Conservation (phyloP, 2,113 vertebrate species). For the Neogale vison region DNA sequence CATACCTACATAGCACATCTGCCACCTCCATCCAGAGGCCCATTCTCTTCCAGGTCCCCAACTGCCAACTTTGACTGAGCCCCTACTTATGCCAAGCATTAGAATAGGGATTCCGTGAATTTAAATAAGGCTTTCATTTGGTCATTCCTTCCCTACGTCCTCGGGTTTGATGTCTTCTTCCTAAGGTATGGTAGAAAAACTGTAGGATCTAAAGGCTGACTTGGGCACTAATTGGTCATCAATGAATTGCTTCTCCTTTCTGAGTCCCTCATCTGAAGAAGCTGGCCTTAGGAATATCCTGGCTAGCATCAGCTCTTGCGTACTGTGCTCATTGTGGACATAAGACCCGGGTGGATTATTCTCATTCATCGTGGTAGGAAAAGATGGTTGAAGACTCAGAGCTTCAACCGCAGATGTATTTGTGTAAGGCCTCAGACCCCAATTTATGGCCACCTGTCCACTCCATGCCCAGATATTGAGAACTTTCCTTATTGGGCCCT, state of each 20-base stretch:
- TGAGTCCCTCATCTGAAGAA: not conserved
- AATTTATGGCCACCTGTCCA: not conserved
- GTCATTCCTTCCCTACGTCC: not conserved
- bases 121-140: not conserved
- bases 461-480: not conserved
- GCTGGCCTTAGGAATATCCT: not conserved
- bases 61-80: not conserved
- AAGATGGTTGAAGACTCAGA: not conserved
- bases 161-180: not conserved
- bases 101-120: not conserved
- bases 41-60: not conserved
- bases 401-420: not conserved
- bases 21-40: no score
- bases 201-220: not conserved
- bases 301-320: not conserved
- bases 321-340: not conserved
- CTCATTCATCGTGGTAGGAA: not conserved
- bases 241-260: not conserved
- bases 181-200: not conserved
- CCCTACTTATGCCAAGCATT: not conserved
- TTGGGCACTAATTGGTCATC: not conserved
- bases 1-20: not conserved
- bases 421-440: not conserved
- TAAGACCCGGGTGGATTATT: not conserved
- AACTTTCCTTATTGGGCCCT: not conserved